A percentile compares a stretch with the other conserved stretches of the same genome.
These are phyloP conservation scores for Cebus imitator DNA, from an alignment of 2,113 vertebrate genomes.

Conservation along the genomic window DNA sequence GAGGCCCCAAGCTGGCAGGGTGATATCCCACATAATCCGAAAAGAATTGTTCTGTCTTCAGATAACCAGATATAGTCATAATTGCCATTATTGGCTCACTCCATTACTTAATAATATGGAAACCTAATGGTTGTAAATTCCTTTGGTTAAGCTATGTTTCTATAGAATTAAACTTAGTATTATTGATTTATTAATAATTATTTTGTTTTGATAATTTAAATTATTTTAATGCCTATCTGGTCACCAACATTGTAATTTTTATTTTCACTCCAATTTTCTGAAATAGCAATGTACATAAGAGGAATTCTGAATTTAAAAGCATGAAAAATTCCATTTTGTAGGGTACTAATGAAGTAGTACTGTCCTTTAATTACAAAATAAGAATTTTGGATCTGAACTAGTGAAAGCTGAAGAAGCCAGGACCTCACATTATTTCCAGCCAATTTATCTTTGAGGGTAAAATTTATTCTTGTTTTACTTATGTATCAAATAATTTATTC, in stretches of 20 bases:
- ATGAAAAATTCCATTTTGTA: slow-evolving; percentile 17
- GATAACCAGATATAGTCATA: background rate
- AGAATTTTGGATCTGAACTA: background rate
- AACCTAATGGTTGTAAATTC: background rate
- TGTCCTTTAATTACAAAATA: slow-evolving; percentile 10
- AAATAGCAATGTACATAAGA: background rate
- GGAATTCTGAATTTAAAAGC: background rate
- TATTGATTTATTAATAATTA: slow-evolving; percentile 14
- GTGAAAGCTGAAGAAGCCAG: background rate
- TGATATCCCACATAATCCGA: background rate
- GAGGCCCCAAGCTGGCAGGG: background rate
- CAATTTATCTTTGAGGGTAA: slow-evolving; percentile 14
- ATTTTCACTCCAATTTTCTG: background rate
- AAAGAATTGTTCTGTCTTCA: background rate
- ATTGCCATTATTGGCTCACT: background rate
- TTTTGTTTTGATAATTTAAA: slow-evolving; percentile 44
- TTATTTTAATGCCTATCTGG: background rate
- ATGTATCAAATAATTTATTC: slow-evolving; percentile 36
- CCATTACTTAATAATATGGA: slow-evolving; percentile 15
- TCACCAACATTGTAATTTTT: background rate
- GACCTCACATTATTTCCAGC: background rate
- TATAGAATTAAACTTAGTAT: background rate
- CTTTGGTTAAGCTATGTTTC: slow-evolving; percentile 23
- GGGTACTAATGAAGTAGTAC: background rate
- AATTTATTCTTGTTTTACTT: slow-evolving; percentile 31